Evolutionary conservation across 2,797 vertebrate genomes (phyloP), one percentile per base, ranked within the genome.

Genomic region (Choloepus didactylus): DNA sequence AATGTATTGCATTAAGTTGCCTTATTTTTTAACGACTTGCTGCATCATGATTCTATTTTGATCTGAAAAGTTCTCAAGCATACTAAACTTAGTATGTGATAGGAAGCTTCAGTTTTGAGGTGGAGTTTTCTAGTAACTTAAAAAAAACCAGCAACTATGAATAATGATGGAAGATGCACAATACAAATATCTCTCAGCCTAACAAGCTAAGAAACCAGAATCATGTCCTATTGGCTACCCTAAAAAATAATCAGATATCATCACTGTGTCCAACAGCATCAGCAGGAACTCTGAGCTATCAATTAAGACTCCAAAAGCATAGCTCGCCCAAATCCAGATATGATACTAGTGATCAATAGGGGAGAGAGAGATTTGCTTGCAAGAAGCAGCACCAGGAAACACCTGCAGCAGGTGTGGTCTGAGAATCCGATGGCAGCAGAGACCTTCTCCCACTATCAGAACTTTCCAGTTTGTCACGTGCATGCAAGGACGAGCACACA

Each of bases 1-100:
- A 41, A n/a, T 59, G 9, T n/a, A 83, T 81, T 83, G 95, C 9
- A 93, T 69, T 87, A 44, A 87, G 15, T 3, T 54, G 19, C 3
- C 29, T 92, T 79, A 49, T 51, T 64, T 87, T 87, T 60, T 83
- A 94, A 77, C 4, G 31, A 81, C 16, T 91, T 85, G 21, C 51
- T n/a, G 75, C 60, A 46, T 95, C 46, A 59, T 54, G n/a, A 87
- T n/a, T 95, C 44, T 46, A 8, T 87, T 91, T 85, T 91, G 9
- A 87, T 38, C 19, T 77, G 9, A 89, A 94, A 89, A 51, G 3
- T 51, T 91, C 49, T 85, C 11, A 29, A 85, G 10, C 41, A 54
- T 70, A 12, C 82, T 75, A 51, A 88, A 64, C 9, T 77, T 62
- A 70, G 18, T 56, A 21, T 21, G 19, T 46, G 7, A 46, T 92